Base-by-base conservation (phyloP, 2,113 vertebrate species). In the Leptobrachium leishanense region DNA sequence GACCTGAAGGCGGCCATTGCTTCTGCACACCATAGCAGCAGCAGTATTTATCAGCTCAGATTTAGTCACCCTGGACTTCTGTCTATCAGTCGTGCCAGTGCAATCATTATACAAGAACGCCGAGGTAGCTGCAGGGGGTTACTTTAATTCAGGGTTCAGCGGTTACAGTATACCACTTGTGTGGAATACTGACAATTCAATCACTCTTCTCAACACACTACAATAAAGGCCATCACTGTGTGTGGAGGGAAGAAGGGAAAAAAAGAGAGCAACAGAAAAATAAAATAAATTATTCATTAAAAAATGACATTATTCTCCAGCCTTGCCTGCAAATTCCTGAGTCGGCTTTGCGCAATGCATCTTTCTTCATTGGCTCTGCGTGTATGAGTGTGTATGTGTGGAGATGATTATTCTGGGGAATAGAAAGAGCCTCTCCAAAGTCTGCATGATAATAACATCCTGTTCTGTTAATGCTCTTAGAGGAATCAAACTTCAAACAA, bases 401-500 rank as follows among this genome's bases (percentile, higher is more conserved):
- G 54, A 68, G 65, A 74, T 74, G 64, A 74, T 74, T 74, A 46
- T 79, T 68, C 65, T 68, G 42, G 55, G 55, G 42, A 62, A 74
- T 8, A 81, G 43, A 62, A 41, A 74, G 74, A 74, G 8, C 20
- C 78, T 74, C 78, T 74, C 53, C 43, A 81, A 31, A 62, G 71
- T 2, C 64, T n/a, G 42, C 63, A 74, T 80, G 71, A 57, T 68
- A 81, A 81, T 81, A 68, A 44, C 78, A 74, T 62, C 64, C 78
- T 81, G 65, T 50, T 73, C 71, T n/a, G 65, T 62, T 74, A 80
- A 68, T 68, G n/a, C 46, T 79, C 70, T 66, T 40, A 63, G 70
- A 68, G 70, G 70, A 73, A 79, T 44, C 71, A 62, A 81, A 81
- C 72, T 81, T 80, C 71, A 80, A 73, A 80, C 78, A 81, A 68